Base-by-base conservation (phyloP, 2,888 invertebrate genomes). In the Drosophila vallismaia region DNA sequence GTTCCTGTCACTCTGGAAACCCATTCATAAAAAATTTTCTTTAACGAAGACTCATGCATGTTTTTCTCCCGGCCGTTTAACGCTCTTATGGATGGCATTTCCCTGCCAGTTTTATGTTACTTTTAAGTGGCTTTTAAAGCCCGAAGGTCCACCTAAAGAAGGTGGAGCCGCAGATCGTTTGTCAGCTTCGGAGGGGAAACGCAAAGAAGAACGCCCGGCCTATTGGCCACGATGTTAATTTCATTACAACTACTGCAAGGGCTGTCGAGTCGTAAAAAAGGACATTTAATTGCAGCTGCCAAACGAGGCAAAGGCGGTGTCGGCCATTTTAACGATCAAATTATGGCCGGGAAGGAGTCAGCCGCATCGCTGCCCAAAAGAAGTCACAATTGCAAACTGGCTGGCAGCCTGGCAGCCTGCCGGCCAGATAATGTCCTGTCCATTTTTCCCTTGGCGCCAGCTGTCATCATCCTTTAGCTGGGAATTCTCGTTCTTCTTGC, bases 51-150 rank as follows among this genome's bases (percentile, higher is more conserved):
- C 28, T 49, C 38, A 40, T 36, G 12, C 8, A 45, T 38, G 29
- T 24, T 45, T 72, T 72, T 85, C 76, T 74, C 84, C 73, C 76
- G 80, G 79, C 66, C 71, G 75, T 88, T 84, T 84, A 86, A 76
- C 85, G 76, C 69, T 74, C 71, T 78, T 80, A 86, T 78, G 77
- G 74, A 67, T 72, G 14, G 9, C 49, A 31, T 69, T 84, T 81
- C 71, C 71, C 74, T 63, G 77, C 71, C 84, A 70, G 81, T 63
- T 67, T 46, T 54, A 68, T 55, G 54, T 86, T 75, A 81, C 76
- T 71, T 79, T 79, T 84, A 84, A 88, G 86, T 86, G 85, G 81
- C 86, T 72, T 74, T 84, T 84, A 84, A 86, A 88, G 78, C 86
- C 76, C 76, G 67, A 69, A 55, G 76, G 54, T 14, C n/a, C 4